Evolutionary conservation across 2,797 vertebrate genomes (phyloP).

Genomic region (Catharus ustulatus): DNA sequence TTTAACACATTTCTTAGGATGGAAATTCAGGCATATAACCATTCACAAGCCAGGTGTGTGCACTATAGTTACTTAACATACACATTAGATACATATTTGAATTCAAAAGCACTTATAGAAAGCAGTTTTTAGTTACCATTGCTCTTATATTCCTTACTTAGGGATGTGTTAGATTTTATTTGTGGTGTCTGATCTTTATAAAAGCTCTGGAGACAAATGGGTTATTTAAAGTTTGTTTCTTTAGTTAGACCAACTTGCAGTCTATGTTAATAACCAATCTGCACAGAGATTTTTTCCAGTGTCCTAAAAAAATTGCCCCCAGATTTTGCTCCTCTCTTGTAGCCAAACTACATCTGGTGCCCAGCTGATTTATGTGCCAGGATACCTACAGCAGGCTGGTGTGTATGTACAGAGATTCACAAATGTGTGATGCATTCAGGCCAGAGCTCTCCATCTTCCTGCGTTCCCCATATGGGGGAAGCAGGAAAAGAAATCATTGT

Average conservation of each 20-base stretch:
- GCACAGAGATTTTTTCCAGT: not conserved
- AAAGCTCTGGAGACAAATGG: not conserved
- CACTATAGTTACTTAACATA: not conserved
- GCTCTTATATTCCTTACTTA: not conserved
- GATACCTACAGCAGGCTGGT: not conserved
- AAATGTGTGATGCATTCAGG: not conserved
- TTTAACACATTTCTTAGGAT: not conserved
- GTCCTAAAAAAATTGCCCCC: not conserved
- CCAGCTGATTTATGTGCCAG: not conserved
- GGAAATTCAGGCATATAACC: not conserved
- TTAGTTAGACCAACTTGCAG: not conserved
- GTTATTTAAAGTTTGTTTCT: not conserved
- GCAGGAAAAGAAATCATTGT: not conserved
- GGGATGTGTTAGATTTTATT: not conserved
- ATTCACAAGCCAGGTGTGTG: not conserved
- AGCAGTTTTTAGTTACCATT: not conserved
- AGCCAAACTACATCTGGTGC: not conserved
- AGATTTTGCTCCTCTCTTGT: not conserved
- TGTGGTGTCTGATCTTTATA: not conserved
- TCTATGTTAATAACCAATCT: not conserved
- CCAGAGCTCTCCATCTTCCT: not conserved
- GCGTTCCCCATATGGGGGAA: not conserved
- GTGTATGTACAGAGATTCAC: not conserved
- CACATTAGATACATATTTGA: not conserved
- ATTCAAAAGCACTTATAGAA: not conserved